phyloP scores from a whole-genome alignment of 2,888 invertebrate genomes.

The Agrotis puta region DNA sequence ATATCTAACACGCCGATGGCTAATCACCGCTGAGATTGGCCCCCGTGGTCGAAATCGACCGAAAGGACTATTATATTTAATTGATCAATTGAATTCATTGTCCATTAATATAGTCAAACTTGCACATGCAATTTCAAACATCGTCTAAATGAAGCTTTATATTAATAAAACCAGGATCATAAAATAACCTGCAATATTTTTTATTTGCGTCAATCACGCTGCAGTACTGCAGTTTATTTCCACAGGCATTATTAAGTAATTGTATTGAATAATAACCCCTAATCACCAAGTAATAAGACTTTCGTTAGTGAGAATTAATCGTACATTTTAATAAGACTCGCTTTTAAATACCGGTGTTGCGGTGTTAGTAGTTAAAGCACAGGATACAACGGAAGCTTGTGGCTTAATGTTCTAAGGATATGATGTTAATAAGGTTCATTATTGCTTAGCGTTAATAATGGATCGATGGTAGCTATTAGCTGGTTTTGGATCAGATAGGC shows the following conservation, averaged over 20 bases:
- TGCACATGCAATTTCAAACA: too few relatives aligned
- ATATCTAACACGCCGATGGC: too few relatives aligned
- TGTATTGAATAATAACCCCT: slow-evolving; percentile 42
- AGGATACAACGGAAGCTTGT: slow-evolving; percentile 1
- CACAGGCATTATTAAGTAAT: slow-evolving; percentile 15
- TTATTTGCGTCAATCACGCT: slow-evolving; percentile 4
- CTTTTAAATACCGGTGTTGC: slow-evolving; percentile 18
- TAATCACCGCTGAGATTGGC: too few relatives aligned
- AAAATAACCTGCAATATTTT: neutral
- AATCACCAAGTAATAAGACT: slow-evolving; percentile 40
- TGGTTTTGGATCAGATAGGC: neutral
- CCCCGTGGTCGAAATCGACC: too few relatives aligned
- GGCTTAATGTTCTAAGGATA: neutral
- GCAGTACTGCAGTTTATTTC: slow-evolving; percentile 17
- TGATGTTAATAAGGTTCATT: neutral
- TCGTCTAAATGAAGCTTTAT: too few relatives aligned
- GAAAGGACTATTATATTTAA: too few relatives aligned
- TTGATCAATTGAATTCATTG: too few relatives aligned
- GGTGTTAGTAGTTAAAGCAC: slow-evolving; percentile 5
- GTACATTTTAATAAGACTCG: slow-evolving; percentile 34
- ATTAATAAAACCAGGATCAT: neutral
- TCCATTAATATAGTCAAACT: too few relatives aligned
- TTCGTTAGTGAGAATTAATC: slow-evolving; percentile 27
- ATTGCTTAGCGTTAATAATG: neutral
- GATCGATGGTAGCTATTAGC: neutral